Evolutionary conservation across 2,113 vertebrate species (phyloP).

Genomic region (Lophura nycthemera): DNA sequence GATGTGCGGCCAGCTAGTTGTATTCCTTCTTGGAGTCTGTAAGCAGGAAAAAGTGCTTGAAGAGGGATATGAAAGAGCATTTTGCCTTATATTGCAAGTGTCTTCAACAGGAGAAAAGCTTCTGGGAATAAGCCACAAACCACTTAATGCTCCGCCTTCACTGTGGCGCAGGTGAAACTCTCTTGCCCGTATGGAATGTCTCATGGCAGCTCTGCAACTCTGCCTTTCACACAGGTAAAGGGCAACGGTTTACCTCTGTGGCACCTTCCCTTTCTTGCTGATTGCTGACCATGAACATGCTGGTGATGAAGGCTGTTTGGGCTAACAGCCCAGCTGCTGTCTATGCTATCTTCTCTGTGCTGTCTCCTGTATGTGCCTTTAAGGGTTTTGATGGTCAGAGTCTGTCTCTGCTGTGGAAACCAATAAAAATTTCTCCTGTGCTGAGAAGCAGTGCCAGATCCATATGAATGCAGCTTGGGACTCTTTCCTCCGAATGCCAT

Average conservation of each 20-base stretch:
- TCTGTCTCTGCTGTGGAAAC: neutral
- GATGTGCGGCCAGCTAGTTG: neutral
- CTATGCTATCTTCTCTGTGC: neutral
- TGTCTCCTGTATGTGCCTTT: neutral
- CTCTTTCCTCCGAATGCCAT: neutral
- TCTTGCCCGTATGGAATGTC: neutral
- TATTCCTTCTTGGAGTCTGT: neutral
- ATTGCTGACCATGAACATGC: neutral
- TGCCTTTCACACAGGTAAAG: neutral
- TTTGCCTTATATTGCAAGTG: neutral
- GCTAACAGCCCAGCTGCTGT: neutral
- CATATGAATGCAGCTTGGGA: neutral
- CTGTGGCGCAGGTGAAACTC: neutral
- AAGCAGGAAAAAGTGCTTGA: neutral
- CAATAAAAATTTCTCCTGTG: rapidly evolving
- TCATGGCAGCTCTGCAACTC: neutral
- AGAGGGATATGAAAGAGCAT: neutral
- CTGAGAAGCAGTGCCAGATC: neutral
- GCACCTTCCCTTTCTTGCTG: neutral
- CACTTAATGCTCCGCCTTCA: neutral
- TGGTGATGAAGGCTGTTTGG: neutral
- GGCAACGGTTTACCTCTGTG: neutral
- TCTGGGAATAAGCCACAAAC: neutral
- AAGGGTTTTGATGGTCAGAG: neutral
- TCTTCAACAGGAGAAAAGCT: neutral